Base-by-base conservation (phyloP, 92 coral and sea anemone species). In the Porites lobata region DNA sequence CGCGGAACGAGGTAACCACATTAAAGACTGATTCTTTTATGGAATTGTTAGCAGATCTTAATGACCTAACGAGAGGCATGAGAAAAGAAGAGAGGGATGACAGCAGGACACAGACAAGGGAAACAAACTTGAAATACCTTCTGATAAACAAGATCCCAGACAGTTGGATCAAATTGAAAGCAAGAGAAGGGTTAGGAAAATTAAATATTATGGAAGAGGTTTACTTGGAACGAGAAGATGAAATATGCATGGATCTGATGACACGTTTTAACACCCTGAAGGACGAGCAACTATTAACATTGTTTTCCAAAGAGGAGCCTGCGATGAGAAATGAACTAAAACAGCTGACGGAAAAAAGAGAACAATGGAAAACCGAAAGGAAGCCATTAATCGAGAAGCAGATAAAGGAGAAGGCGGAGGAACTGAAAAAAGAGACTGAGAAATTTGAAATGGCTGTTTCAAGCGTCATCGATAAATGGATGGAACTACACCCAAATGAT, bases 1-100 rank as follows among this genome's bases (percentile, higher is more conserved):
- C 80, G 1, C 19, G 50, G n/a, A 76, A 56, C 50, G 80, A 76
- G 24, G 80, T 76, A 22, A 67, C 47, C 13, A 67, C 72, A 22
- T 24, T 67, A 12, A 67, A 4, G 17, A 38, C 15, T 8, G 26
- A 22, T 1, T 47, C 6, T 9, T 20, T 14, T 1, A 1, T 1
- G 72, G 17, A 67, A 8, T 14, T 56, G 61, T 56, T 10, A 14
- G 11, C 13, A 9, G 61, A 56, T 56, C 13, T 56, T 10, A 0
- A 9, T 9, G 61, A 9, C 13, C 4, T 8, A 10, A 0, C 0
- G 12, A 8, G 14, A 56, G 0, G 61, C 61, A 56, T 0, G 61
- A 56, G 14, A 56, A 9, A 9, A 0, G 61, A 56, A 56, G 22
- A 3, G 10, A 9, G 0, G 0, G 14, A 9, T 12, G 12, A 54